Evolutionary conservation across 1,140 invertebrate species (phyloP).

Genomic region (Nomia melanderi): DNA sequence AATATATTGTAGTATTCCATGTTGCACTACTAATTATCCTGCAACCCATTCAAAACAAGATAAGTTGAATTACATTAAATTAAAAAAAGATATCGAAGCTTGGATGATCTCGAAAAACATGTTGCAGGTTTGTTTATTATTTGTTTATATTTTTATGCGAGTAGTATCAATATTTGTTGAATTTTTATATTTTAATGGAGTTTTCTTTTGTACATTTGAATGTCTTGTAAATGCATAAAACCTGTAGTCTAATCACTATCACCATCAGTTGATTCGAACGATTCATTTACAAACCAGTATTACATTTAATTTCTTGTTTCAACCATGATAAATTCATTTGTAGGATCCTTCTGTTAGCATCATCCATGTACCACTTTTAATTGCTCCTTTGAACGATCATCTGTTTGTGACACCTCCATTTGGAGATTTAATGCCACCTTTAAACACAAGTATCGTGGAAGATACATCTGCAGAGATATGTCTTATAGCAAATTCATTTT

Average conservation of each 20-base stretch:
- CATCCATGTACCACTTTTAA: constrained; percentile 84
- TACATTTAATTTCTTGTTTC: neutral
- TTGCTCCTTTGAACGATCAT: constrained; percentile 82
- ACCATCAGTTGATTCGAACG: neutral
- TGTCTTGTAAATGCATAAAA: neutral
- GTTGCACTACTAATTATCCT: constrained; percentile 43
- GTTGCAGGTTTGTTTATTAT: constrained; percentile 59
- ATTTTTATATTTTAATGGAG: too few species aligned
- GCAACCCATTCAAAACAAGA: constrained; percentile 58
- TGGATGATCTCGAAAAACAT: constrained; percentile 82
- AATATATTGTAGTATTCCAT: constrained; percentile 78
- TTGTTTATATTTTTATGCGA: neutral
- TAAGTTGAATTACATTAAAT: constrained; percentile 73
- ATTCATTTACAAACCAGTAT: neutral
- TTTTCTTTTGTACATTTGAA: neutral
- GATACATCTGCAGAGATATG: constrained; percentile 77
- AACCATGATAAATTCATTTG: constrained; percentile 60
- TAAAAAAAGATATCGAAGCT: constrained; percentile 79
- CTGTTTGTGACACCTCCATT: constrained; percentile 86
- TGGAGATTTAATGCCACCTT: constrained; percentile 83
- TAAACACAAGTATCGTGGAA: constrained; percentile 77
- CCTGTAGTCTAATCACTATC: neutral
- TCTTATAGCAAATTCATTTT: constrained; percentile 82
- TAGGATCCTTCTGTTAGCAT: constrained; percentile 83
- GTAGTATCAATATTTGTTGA: too few species aligned